Conservation (phyloP, 2,888 invertebrate genomes). For the Chelonus formosanus region DNA sequence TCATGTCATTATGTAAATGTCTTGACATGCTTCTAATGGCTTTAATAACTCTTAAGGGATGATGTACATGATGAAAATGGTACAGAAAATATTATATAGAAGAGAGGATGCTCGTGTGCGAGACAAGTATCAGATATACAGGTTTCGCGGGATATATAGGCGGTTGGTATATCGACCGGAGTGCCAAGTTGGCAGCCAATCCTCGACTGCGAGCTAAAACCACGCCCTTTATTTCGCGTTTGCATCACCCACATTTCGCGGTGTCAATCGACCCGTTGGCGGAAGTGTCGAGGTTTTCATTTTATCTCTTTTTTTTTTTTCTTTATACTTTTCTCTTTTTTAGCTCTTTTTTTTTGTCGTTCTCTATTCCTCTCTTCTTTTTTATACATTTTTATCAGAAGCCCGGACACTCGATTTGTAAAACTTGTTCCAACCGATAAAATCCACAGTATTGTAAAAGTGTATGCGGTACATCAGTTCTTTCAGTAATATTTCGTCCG, state of each 20-base stretch:
- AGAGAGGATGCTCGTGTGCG: constrained; percentile 21
- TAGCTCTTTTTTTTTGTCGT: constrained; percentile 18
- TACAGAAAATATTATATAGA: constrained; percentile 11
- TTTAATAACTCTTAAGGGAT: background rate
- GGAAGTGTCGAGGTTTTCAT: constrained; percentile 36
- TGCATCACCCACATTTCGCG: constrained; percentile 60
- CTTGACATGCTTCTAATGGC: too few species aligned
- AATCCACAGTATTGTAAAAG: constrained; percentile 24
- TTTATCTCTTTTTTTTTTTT: constrained; percentile 27
- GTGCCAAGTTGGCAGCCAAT: constrained; percentile 64
- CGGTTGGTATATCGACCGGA: constrained; percentile 62
- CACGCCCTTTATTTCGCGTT: constrained; percentile 65
- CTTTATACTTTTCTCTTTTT: background rate
- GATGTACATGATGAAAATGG: constrained; percentile 11
- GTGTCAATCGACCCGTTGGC: constrained; percentile 45
- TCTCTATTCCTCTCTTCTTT: constrained; percentile 24
- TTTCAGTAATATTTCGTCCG: constrained; percentile 14
- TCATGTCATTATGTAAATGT: too few species aligned
- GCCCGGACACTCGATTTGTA: constrained; percentile 33
- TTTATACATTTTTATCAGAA: constrained; percentile 28
- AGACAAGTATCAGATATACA: constrained; percentile 57
- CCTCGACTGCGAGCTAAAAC: constrained; percentile 63
- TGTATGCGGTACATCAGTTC: constrained; percentile 16
- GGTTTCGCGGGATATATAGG: constrained; percentile 52
- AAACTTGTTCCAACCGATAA: constrained; percentile 30